Conservation (phyloP, 2,113 vertebrate genomes). For the Donacobius atricapilla region DNA sequence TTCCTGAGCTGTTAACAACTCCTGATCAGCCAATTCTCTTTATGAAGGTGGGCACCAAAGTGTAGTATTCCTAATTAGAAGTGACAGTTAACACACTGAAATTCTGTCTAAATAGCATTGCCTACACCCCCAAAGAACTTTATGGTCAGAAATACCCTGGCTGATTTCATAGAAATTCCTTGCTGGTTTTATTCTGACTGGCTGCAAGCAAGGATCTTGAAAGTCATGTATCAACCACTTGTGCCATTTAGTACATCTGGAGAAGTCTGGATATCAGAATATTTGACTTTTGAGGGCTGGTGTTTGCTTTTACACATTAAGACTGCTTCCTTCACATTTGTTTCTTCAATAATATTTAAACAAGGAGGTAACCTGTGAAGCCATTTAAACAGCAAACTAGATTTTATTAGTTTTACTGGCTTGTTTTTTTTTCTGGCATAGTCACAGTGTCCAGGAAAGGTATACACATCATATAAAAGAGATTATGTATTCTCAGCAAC, state of each 20-base stretch:
- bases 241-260: background rate
- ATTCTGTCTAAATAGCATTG: slow-evolving; percentile 5
- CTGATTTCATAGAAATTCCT: background rate
- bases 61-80: background rate
- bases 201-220: background rate
- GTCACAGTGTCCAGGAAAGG: background rate
- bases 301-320: background rate
- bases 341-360: background rate
- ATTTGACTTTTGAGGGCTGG: background rate
- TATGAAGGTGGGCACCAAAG: background rate
- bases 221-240: background rate
- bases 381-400: background rate
- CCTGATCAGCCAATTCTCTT: slow-evolving; percentile 2
- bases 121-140: background rate
- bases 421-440: background rate
- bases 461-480: background rate
- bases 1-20: slow-evolving; percentile 10
- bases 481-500: background rate
- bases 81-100: background rate
- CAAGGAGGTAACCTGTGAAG: background rate
- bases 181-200: background rate
- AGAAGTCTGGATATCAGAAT: background rate
- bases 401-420: background rate
- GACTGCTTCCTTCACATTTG: background rate
- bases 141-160: background rate